Evolutionary conservation across 2,888 invertebrate species (phyloP).

Genomic region (Epirrita christyi): DNA sequence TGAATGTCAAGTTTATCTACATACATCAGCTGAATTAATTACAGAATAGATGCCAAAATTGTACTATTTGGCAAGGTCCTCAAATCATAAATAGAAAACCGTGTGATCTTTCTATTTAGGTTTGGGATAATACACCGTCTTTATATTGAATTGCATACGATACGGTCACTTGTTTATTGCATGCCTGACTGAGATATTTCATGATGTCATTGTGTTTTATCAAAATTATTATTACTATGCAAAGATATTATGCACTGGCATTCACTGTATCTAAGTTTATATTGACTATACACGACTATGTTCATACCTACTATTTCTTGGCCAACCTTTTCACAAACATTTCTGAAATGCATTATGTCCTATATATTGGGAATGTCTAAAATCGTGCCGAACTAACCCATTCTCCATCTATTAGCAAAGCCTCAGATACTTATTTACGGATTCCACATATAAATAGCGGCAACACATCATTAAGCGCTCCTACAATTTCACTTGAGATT

Average conservation of each 20-base stretch:
- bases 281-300: no score
- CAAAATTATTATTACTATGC: neutral
- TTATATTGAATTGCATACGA: neutral
- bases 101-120: slow-evolving; percentile 4
- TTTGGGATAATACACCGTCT: neutral
- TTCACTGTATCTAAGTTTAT: no score
- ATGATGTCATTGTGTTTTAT: neutral
- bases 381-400: no score
- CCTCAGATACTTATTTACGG: no score
- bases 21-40: slow-evolving; percentile 13
- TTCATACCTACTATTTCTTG: no score
- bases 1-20: slow-evolving; percentile 20
- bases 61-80: slow-evolving; percentile 14
- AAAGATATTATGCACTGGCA: no score
- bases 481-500: neutral
- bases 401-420: no score
- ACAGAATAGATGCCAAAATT: slow-evolving; percentile 12
- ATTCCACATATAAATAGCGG: no score
- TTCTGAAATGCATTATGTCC: no score
- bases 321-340: no score
- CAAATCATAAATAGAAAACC: slow-evolving; percentile 9
- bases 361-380: no score
- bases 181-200: neutral
- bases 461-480: neutral
- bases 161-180: slow-evolving; percentile 1